Base-by-base conservation (phyloP, 2,888 invertebrate species). In the Sycophila texana region DNA sequence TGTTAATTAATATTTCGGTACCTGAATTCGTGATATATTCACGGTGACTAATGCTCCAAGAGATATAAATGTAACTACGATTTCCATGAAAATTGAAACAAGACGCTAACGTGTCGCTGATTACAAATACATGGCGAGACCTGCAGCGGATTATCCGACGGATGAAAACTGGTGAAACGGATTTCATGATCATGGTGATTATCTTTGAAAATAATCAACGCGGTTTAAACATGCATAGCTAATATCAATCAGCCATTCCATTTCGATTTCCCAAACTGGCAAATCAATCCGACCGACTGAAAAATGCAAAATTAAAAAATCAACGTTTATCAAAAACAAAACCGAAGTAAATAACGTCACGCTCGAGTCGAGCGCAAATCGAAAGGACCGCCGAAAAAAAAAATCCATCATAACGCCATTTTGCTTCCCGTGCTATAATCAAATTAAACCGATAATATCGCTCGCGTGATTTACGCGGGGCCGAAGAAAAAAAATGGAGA, bases 51-150 rank as follows among this genome's bases (percentile, higher is more conserved):
- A 5, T 10, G 39, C 39, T 39, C 10, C 1, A 10, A 39, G 39
- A 39, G 7, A 26, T 39, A 39, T 39, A 39, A 39, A 5, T 39
- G 39, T 39, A 12, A 14, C 63, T 39, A 39, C n/a, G n/a, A 65
- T 65, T 65, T 65, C 63, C 63, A 65, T 65, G 47, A 65, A 47
- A 65, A 65, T 65, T 47, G 63, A 39, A 16, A 47, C 63, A 39
- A 16, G 30, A 65, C 39, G 18, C 30, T 65, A 39, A 7, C 30
- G 39, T 65, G 47, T 39, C 18, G 47, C 47, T 65, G 39, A 65
- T 65, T 65, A 39, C 63, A n/a, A 18, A 65, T 65, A 39, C 63
- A 47, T 5, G 18, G 39, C 39, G 10, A 10, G 10, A 39, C 39
- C 39, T 7, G 7, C 39, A 39, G 39, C 39, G 39, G 39, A 39